Evolutionary conservation across 2,888 invertebrate genomes (phyloP).

Genomic region (Luperina nickerlii): DNA sequence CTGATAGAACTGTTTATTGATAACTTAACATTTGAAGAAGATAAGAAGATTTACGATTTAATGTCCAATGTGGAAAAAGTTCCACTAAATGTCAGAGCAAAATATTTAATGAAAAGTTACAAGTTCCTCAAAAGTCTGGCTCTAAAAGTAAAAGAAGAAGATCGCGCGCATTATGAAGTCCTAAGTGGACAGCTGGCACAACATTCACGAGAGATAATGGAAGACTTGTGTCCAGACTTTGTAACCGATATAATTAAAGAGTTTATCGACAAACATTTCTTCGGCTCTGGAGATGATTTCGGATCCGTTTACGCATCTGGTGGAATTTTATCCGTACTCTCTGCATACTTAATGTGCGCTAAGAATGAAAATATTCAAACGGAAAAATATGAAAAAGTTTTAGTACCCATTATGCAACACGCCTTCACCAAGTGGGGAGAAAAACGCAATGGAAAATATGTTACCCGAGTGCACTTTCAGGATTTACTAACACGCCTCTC

Average conservation of each 20-base stretch:
- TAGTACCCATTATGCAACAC: constrained; percentile 73
- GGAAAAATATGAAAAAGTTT: constrained; percentile 72
- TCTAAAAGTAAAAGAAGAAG: constrained; percentile 57
- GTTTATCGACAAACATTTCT: constrained; percentile 70
- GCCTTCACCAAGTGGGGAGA: constrained; percentile 71
- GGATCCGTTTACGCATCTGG: constrained; percentile 28
- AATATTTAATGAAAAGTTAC: constrained; percentile 77
- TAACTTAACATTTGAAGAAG: constrained; percentile 77
- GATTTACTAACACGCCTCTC: constrained; percentile 67
- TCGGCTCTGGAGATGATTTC: constrained; percentile 40
- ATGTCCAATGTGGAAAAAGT: constrained; percentile 69
- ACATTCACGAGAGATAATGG: constrained; percentile 73
- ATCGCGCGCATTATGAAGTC: constrained; percentile 60
- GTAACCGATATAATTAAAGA: constrained; percentile 72
- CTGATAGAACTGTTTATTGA: constrained; percentile 78
- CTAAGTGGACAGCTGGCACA: constrained; percentile 62
- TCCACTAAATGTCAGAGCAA: constrained; percentile 70
- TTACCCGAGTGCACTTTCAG: constrained; percentile 64
- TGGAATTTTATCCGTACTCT: constrained; percentile 68
- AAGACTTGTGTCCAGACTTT: constrained; percentile 73
- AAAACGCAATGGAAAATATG: constrained; percentile 56
- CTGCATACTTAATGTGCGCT: constrained; percentile 74
- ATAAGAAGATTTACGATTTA: constrained; percentile 76
- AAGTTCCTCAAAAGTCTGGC: constrained; percentile 73
- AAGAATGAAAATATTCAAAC: constrained; percentile 73